These are phyloP conservation scores for Agonopterix arenella DNA, from an alignment of 2,888 invertebrate species.

Conservation along the genomic window DNA sequence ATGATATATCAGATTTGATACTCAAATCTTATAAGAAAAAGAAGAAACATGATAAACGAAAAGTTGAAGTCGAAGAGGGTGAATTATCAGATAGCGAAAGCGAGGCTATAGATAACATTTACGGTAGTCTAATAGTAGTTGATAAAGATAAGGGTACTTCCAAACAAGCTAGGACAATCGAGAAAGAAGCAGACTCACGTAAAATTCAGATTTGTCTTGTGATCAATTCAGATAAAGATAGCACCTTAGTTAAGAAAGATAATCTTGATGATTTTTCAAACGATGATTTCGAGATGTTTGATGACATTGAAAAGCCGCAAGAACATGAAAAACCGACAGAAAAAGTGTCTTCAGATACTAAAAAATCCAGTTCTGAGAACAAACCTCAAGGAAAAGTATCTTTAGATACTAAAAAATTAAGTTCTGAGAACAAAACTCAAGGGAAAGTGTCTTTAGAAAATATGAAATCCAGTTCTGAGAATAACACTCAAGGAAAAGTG, in stretches of 20 bases:
- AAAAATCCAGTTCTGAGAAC: too few species aligned
- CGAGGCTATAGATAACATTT: conserved; percentile 61
- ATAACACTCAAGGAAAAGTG: too few species aligned
- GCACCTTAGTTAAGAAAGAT: neutral
- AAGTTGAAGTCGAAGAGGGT: conserved; percentile 60
- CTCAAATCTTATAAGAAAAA: conserved; percentile 53
- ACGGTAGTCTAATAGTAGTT: conserved; percentile 50
- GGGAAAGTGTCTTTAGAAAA: too few species aligned
- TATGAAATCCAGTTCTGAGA: too few species aligned
- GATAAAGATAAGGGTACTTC: conserved; percentile 27
- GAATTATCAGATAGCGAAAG: conserved; percentile 69
- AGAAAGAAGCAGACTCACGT: conserved; percentile 30
- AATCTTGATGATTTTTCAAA: neutral
- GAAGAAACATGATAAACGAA: conserved; percentile 27
- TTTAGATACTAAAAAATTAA: too few species aligned
- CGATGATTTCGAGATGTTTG: conserved; percentile 43
- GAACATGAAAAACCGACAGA: too few species aligned
- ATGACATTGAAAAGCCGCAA: conserved; percentile 10
- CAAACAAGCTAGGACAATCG: conserved; percentile 13
- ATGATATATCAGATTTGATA: conserved; percentile 65
- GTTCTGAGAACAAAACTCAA: too few species aligned
- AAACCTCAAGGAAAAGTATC: too few species aligned
- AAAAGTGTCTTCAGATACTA: too few species aligned
- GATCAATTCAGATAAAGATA: conserved; percentile 31
- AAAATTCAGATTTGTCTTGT: conserved; percentile 58